Conservation (phyloP, 2,797 vertebrate genomes). For the Esox lucius region DNA sequence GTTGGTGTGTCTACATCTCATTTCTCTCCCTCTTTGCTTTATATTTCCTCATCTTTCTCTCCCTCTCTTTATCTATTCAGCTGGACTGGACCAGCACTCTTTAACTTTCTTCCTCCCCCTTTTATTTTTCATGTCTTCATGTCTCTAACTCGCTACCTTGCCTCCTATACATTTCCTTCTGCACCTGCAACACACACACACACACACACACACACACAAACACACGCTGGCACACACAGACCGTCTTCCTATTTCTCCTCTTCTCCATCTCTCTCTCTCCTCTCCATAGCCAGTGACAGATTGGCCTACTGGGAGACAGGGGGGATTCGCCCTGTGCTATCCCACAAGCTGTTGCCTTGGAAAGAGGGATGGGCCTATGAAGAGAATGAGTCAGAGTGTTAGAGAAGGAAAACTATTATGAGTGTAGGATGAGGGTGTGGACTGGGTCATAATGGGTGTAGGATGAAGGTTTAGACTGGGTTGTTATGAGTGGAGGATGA, state of each 20-base stretch:
- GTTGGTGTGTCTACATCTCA: not conserved
- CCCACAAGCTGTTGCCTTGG: conserved; percentile 57
- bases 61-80: not conserved
- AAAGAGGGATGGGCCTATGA: conserved; percentile 11
- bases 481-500: not conserved
- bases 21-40: not conserved
- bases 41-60: not conserved
- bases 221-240: conserved; percentile 1
- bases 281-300: conserved; percentile 38
- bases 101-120: not conserved
- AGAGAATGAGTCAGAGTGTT: not conserved
- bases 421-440: not conserved
- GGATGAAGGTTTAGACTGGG: not conserved
- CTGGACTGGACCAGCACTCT: not conserved
- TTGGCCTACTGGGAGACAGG: conserved; percentile 40
- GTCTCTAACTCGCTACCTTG: not conserved
- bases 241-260: no score
- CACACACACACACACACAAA: not conserved
- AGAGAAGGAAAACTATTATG: conserved; percentile 10
- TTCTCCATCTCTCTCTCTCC: not conserved
- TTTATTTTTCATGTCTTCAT: not conserved
- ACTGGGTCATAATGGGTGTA: conserved; percentile 3
- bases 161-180: not conserved
- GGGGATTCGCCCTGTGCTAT: conserved; percentile 54
- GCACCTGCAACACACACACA: no score